Percentiles rank a stretch among this genome's conserved stretches.
Conservation (phyloP, 2,797 vertebrate genomes). For the Pangasius krempfi region DNA sequence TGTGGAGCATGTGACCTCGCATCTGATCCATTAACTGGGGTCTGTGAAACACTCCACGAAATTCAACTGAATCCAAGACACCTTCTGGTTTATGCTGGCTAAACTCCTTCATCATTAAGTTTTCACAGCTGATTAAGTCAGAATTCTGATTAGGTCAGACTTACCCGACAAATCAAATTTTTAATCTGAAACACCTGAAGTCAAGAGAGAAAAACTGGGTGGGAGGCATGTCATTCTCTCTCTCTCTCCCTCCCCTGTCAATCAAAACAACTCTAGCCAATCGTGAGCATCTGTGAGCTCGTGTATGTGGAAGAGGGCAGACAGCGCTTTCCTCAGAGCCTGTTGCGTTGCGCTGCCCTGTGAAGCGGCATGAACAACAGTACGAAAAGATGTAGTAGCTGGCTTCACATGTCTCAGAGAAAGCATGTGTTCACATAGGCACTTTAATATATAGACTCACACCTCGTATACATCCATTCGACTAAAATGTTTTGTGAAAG, state of each 20-base stretch:
- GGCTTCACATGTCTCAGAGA: background rate
- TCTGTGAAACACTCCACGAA: background rate
- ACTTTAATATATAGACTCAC: background rate
- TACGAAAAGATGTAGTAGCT: background rate
- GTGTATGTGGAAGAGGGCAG: background rate
- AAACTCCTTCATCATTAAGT: background rate
- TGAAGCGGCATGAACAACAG: background rate
- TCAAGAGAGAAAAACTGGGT: background rate
- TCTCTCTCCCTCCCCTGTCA: too few species aligned
- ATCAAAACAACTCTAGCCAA: background rate
- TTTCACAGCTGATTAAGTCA: background rate
- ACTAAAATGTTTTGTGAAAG: background rate
- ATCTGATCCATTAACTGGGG: constrained; percentile 13
- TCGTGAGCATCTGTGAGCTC: background rate
- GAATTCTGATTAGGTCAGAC: background rate
- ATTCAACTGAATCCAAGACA: background rate
- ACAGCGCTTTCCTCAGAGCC: too few species aligned
- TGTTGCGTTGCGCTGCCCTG: background rate
- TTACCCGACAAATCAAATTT: background rate
- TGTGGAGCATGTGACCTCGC: background rate
- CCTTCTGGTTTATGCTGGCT: background rate
- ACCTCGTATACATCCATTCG: background rate
- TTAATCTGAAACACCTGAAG: background rate
- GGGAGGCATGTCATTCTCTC: background rate
- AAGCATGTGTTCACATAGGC: background rate